Base-by-base conservation (phyloP, 2,797 vertebrate species). In the Psittacula echo region DNA sequence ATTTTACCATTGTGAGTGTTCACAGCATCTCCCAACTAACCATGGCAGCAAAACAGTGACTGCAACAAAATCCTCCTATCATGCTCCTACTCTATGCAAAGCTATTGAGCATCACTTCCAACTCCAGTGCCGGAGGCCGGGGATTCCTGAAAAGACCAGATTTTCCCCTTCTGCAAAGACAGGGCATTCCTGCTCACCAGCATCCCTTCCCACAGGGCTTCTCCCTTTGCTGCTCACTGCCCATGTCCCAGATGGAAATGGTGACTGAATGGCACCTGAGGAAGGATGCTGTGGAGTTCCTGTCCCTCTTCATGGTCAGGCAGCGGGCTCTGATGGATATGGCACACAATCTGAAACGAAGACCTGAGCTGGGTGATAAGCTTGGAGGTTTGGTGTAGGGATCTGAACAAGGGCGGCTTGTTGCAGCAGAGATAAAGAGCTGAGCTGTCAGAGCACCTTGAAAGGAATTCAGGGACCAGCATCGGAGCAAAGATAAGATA, bases 61-160 rank as follows among this genome's bases (percentile, higher is more conserved):
- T 39, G 60, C 32, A 61, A 71, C 53, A 79, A 42, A 94, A 58
- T 2, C 2, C 30, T 68, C 42, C 68, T 70, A 47, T 4, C 47
- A 32, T 0, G 62, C 37, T 74, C 37, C 26, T 71, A 23, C 58
- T 85, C 61, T 39, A 13, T 15, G 66, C 79, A 87, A 89, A 93
- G 45, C 85, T 70, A 78, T 39, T 0, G 5, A 80, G 65, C 68
- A 87, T 45, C 61, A 73, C 41, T 93, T 84, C 85, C 91, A 90
- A 77, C 66, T 44, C 48, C 26, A 67, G 29, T 37, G 15, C 61
- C 42, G n/a, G 21, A 84, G 91, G 61, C 81, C 88, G 90, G 54
- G 44, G 60, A 76, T 88, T 95, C 82, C 61, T 80, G 47, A 87
- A 79, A 93, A 87, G 84, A 94, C 27, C 65, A 73, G 45, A 89